A percentile compares a stretch with the other conserved stretches of the same genome.
Conservation (phyloP, 1,140 invertebrate species). For the Heliconius eleuchia region DNA sequence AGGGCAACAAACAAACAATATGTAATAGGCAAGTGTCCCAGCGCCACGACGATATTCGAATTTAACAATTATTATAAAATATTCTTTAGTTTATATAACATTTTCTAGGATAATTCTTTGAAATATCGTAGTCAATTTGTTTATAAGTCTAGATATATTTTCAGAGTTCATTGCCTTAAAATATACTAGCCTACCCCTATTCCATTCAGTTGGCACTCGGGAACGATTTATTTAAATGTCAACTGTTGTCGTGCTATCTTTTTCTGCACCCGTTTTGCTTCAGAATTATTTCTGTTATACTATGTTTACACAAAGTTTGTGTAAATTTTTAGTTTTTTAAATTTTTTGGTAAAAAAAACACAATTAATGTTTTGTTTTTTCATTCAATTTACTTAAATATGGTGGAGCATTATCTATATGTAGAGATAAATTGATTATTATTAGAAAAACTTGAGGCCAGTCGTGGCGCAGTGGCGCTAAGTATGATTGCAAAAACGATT, state of each 20-base stretch:
- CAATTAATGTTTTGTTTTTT: no score
- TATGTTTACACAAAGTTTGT: not conserved
- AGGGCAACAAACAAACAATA: no score
- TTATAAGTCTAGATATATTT: constrained; percentile 12
- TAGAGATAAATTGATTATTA: no score
- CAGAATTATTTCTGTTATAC: not conserved
- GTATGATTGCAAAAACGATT: no score
- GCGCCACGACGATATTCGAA: no score
- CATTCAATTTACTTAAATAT: no score
- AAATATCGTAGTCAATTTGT: constrained; percentile 16
- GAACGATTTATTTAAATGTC: constrained; percentile 40
- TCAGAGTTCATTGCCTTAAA: constrained; percentile 13
- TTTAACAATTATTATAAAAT: not conserved
- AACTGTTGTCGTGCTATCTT: constrained; percentile 28
- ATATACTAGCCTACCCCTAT: constrained; percentile 18
- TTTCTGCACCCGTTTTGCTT: constrained; percentile 5
- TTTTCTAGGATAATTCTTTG: not conserved
- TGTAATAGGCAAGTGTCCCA: no score
- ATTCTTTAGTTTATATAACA: no score
- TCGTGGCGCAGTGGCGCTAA: no score
- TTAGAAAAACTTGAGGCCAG: no score
- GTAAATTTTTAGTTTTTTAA: not conserved
- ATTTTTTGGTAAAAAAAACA: no score
- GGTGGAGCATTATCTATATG: no score
- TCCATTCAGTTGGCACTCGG: constrained; percentile 12